phyloP scores from a whole-genome alignment of 2,888 invertebrate species.

The Eupsilia transversa region DNA sequence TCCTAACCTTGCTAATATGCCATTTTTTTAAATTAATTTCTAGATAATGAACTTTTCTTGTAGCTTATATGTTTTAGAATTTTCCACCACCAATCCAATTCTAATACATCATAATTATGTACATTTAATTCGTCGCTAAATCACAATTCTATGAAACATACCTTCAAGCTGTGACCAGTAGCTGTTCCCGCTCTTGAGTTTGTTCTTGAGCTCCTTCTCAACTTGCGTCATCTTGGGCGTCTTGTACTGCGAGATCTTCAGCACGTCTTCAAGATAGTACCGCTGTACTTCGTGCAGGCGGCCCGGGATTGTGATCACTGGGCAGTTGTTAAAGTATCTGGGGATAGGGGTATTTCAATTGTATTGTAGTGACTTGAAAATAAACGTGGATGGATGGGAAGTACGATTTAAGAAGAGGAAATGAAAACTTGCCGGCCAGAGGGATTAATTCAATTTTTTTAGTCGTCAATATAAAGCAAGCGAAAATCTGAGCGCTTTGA shows the following conservation, averaged over 20 bases:
- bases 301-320: conserved; percentile 94
- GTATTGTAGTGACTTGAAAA: neutral
- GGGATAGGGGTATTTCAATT: neutral
- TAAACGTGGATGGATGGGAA: neutral
- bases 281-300: conserved; percentile 93
- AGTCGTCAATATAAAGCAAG: too few relatives aligned
- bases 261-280: conserved; percentile 95
- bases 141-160: conserved; percentile 1
- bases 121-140: too few relatives aligned
- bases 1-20: too few relatives aligned
- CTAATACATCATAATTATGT: too few relatives aligned
- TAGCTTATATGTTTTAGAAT: too few relatives aligned
- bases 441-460: too few relatives aligned
- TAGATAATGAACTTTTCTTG: too few relatives aligned
- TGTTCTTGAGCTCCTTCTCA: conserved; percentile 80
- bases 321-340: conserved; percentile 95
- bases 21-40: too few relatives aligned
- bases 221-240: conserved; percentile 87
- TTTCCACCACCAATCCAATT: too few relatives aligned
- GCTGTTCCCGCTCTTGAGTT: conserved; percentile 80
- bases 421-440: too few relatives aligned
- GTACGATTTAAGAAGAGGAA: neutral
- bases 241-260: conserved; percentile 91
- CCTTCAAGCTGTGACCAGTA: conserved; percentile 87
- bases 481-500: too few relatives aligned